These are phyloP conservation scores for Stomatorhinus ivindoensis DNA, from an alignment of 2,113 vertebrate genomes.

Conservation along the genomic window DNA sequence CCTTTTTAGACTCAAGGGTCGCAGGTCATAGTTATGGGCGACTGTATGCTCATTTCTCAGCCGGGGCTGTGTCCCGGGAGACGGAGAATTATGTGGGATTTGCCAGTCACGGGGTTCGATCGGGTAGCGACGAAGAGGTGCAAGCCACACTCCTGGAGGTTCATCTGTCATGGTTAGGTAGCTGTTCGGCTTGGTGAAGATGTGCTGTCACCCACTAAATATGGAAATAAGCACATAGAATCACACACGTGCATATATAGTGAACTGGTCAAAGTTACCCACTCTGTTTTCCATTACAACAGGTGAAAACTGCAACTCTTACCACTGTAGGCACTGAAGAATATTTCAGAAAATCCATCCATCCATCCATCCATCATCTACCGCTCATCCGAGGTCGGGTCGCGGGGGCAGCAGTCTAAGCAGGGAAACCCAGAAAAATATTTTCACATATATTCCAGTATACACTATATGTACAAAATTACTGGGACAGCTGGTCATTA, in stretches of 20 bases:
- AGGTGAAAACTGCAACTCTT: neutral
- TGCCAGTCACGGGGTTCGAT: neutral
- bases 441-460: neutral
- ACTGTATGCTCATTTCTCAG: neutral
- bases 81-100: neutral
- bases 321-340: neutral
- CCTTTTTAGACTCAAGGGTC: neutral
- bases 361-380: too few species aligned
- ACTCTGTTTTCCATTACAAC: neutral
- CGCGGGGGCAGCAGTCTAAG: too few species aligned
- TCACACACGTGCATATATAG: neutral
- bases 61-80: neutral
- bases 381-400: too few species aligned
- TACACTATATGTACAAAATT: neutral
- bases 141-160: constrained; percentile 27
- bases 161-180: constrained; percentile 51
- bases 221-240: constrained; percentile 42
- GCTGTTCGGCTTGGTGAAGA: constrained; percentile 48
- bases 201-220: constrained; percentile 56
- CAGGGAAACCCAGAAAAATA: too few species aligned
- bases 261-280: neutral
- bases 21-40: neutral
- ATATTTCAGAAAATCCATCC: neutral
- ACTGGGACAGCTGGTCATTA: neutral
- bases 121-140: neutral